Evolutionary conservation across 2,113 vertebrate genomes (phyloP).

Genomic region (Tympanuchus pallidicinctus): DNA sequence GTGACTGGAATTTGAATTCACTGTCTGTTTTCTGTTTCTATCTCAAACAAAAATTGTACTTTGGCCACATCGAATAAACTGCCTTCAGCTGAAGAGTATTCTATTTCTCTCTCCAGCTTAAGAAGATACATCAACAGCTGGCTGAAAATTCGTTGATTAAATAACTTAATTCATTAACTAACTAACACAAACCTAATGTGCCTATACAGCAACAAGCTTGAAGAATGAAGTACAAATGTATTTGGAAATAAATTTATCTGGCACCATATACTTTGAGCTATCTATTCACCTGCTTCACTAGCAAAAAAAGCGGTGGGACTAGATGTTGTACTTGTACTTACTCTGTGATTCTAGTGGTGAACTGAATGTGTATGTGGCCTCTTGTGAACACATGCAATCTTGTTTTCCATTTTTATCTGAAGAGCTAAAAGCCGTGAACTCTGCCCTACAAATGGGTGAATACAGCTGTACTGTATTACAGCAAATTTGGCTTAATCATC

Average conservation of each 20-base stretch:
- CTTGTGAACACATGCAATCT: background rate
- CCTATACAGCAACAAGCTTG: background rate
- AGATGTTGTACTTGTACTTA: background rate
- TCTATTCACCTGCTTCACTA: background rate
- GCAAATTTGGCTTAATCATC: background rate
- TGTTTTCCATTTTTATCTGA: background rate
- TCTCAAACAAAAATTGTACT: background rate
- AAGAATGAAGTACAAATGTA: background rate
- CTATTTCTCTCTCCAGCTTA: background rate
- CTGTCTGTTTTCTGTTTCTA: background rate
- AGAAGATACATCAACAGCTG: background rate
- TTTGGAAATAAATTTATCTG: background rate
- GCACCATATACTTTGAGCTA: background rate
- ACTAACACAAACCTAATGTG: background rate
- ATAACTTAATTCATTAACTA: background rate
- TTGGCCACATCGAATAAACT: background rate
- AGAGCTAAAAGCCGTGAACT: conserved; percentile 2
- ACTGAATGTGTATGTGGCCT: fast-evolving
- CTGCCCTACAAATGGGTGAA: conserved; percentile 23
- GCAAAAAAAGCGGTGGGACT: background rate
- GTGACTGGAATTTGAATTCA: conserved; percentile 18
- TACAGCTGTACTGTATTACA: conserved; percentile 40
- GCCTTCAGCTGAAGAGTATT: background rate
- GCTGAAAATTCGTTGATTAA: background rate
- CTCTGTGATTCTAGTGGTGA: fast-evolving